phyloP scores from a whole-genome alignment of 2,113 vertebrate species.

The Miniopterus natalensis region DNA sequence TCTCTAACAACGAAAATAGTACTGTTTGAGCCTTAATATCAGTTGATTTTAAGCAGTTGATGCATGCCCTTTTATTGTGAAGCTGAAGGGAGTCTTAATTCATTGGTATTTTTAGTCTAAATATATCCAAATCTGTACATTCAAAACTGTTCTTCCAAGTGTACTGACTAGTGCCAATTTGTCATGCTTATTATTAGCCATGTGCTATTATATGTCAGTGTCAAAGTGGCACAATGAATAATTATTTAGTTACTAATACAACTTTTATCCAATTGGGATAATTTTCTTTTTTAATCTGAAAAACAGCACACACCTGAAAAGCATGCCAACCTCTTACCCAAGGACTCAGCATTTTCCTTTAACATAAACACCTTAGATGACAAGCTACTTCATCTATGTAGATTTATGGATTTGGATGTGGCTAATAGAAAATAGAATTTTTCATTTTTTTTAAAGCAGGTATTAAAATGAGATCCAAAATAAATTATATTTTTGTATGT shows the following conservation, averaged over 20 bases:
- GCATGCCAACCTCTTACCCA: not conserved
- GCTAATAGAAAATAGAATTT: slow-evolving; percentile 3
- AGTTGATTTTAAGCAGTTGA: slow-evolving; percentile 17
- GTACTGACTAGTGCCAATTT: not conserved
- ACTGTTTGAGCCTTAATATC: not conserved
- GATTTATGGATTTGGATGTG: slow-evolving; percentile 18
- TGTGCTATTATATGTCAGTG: not conserved
- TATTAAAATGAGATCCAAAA: slow-evolving; percentile 54
- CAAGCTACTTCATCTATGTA: slow-evolving; percentile 6
- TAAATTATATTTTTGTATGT: slow-evolving; percentile 3
- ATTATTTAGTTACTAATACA: slow-evolving; percentile 39
- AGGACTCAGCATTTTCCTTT: slow-evolving; percentile 30
- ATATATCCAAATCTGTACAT: not conserved
- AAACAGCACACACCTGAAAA: not conserved
- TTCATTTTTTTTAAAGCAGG: not conserved
- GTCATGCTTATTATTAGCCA: not conserved
- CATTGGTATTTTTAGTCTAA: slow-evolving; percentile 33
- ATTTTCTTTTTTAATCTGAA: not conserved
- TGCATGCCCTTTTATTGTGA: slow-evolving; percentile 6
- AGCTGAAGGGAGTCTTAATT: slow-evolving; percentile 14
- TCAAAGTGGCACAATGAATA: not conserved
- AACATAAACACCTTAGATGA: slow-evolving; percentile 7
- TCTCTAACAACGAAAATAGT: not conserved
- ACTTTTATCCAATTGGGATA: not conserved
- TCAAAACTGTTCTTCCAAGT: not conserved